Evolutionary conservation across 1,140 invertebrate genomes (phyloP).

Genomic region (Saccostrea cuccullata): DNA sequence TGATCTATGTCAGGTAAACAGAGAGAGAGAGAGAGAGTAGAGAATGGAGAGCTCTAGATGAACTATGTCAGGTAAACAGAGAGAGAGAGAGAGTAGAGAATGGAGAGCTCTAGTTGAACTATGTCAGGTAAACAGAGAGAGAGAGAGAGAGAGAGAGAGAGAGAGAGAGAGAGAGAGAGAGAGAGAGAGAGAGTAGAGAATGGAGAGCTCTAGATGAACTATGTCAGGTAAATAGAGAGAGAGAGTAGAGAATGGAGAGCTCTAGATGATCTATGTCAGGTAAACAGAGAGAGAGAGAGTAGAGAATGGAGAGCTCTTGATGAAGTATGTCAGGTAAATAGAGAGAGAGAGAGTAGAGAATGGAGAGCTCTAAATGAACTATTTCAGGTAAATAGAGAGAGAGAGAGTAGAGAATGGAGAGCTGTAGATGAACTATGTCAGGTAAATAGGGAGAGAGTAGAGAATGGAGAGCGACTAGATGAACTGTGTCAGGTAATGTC

Average conservation of each 20-base stretch:
- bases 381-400: conserved; percentile 40
- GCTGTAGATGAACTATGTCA: conserved; percentile 54
- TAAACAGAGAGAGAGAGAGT: not conserved
- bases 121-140: conserved; percentile 45
- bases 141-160: no score
- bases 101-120: conserved; percentile 56
- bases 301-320: no score
- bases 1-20: conserved; percentile 53
- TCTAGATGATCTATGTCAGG: no score
- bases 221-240: conserved; percentile 53
- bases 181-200: no score
- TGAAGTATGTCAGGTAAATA: not conserved
- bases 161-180: no score
- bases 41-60: conserved; percentile 56
- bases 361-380: conserved; percentile 54
- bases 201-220: conserved; percentile 57
- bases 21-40: no score
- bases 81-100: no score
- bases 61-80: conserved; percentile 51
- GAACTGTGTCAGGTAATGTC: conserved; percentile 47
- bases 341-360: conserved; percentile 50
- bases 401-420: conserved; percentile 15
- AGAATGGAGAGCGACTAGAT: conserved; percentile 49
- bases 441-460: conserved; percentile 3
- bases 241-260: conserved; percentile 56